These are phyloP conservation scores for Stegodyphus mimosarum DNA, from an alignment of 1,140 invertebrate species.

Conservation along the genomic window DNA sequence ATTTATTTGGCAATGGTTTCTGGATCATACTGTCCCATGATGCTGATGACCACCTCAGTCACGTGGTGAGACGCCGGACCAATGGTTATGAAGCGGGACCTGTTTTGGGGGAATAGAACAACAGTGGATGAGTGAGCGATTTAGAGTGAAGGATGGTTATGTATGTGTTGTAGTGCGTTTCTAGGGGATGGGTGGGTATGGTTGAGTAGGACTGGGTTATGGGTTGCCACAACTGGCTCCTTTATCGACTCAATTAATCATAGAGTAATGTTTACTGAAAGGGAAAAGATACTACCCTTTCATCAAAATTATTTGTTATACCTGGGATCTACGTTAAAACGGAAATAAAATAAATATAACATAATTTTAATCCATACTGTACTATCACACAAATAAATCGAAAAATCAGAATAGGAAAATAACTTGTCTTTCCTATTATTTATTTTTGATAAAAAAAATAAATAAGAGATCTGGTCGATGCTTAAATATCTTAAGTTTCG, in stretches of 20 bases:
- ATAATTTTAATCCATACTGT: too few species aligned
- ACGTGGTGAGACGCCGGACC: constrained; percentile 26
- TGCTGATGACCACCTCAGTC: constrained; percentile 36
- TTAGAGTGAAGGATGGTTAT: constrained; percentile 55
- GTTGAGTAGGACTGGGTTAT: constrained; percentile 50
- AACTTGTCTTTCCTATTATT: too few species aligned
- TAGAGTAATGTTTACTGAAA: too few species aligned
- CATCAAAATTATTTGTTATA: too few species aligned
- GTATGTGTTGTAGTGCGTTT: constrained; percentile 43
- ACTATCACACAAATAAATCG: too few species aligned
- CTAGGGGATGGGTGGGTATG: constrained; percentile 45
- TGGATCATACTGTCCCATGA: constrained; percentile 34
- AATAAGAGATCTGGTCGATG: too few species aligned
- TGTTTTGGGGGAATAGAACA: constrained; percentile 48
- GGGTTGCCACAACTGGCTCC: constrained; percentile 50
- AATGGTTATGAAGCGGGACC: constrained; percentile 37
- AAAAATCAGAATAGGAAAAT: too few species aligned
- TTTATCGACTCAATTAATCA: constrained; percentile 12
- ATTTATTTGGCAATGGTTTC: constrained; percentile 5
- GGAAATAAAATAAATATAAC: too few species aligned
- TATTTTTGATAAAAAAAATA: too few species aligned
- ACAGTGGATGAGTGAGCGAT: constrained; percentile 54
- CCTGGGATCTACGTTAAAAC: too few species aligned
- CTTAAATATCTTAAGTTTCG: too few species aligned
- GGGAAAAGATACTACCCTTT: too few species aligned